Conservation (phyloP, 2,113 vertebrate genomes). For the Bos javanicus region DNA sequence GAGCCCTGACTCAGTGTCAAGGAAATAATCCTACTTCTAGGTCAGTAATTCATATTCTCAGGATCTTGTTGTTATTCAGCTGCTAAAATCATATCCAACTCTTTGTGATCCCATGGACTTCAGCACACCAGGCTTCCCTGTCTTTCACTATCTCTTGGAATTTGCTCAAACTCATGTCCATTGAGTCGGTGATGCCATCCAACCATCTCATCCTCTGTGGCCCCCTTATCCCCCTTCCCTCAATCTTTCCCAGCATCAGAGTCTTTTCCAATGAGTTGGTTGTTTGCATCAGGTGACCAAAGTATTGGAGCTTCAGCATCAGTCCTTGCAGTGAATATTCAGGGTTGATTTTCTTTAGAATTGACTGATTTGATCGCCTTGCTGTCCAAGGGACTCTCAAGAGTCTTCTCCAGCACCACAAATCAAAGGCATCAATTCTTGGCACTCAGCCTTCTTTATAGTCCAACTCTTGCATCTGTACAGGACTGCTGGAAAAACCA, state of each 20-base stretch:
- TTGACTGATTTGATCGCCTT: rapidly evolving
- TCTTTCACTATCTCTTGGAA: not conserved
- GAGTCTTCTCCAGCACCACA: not conserved
- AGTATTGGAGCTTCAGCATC: not conserved
- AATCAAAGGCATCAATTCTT: not conserved
- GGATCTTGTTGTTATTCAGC: not conserved
- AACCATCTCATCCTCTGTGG: not conserved
- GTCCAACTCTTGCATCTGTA: not conserved
- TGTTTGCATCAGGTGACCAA: not conserved
- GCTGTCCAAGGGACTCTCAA: not conserved
- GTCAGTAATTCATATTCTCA: not conserved
- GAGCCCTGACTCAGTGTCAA: not conserved
- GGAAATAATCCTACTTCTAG: not conserved
- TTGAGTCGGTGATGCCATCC: not conserved
- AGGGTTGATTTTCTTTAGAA: not conserved
- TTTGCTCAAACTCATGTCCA: not conserved
- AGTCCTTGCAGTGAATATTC: not conserved
- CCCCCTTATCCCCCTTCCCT: not conserved
- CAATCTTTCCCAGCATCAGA: not conserved
- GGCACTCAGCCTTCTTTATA: not conserved
- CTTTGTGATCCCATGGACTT: not conserved
- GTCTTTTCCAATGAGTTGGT: not conserved
- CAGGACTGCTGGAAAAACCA: not conserved
- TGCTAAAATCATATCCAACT: rapidly evolving
- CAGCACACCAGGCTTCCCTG: rapidly evolving